Evolutionary conservation across 2,797 vertebrate genomes (phyloP).

Genomic region (Champsocephalus gunnari): DNA sequence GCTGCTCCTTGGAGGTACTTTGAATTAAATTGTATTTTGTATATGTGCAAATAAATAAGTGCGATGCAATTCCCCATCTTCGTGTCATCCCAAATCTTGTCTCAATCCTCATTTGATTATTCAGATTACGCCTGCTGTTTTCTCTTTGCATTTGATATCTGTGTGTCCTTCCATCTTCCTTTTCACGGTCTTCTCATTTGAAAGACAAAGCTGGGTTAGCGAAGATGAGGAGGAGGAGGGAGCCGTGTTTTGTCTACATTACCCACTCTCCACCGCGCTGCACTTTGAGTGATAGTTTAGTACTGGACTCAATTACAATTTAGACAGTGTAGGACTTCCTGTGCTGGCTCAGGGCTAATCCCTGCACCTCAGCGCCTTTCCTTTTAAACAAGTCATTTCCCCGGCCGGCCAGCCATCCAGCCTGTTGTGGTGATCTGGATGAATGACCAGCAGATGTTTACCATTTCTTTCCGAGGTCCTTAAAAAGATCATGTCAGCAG

Average conservation of each 20-base stretch:
- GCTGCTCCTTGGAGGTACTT: constrained; percentile 17
- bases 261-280: not conserved
- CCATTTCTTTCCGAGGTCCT: constrained; percentile 99
- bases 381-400: constrained; percentile 77
- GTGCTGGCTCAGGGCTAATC: constrained; percentile 78
- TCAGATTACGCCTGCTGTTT: constrained; percentile 70
- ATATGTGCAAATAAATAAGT: constrained; percentile 64
- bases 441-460: constrained; percentile 93
- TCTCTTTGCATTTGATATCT: constrained; percentile 75
- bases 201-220: constrained; percentile 77
- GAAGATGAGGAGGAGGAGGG: constrained; percentile 33
- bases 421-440: constrained; percentile 72
- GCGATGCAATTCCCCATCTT: constrained; percentile 15
- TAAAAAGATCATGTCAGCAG: constrained; percentile 99
- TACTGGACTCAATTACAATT: constrained; percentile 68
- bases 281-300: constrained; percentile 51
- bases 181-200: constrained; percentile 79
- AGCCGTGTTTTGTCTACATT: constrained; percentile 19
- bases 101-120: constrained; percentile 81
- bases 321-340: constrained; percentile 73
- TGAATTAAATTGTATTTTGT: constrained; percentile 52
- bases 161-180: constrained; percentile 66
- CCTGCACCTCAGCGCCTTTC: constrained; percentile 75
- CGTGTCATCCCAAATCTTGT: constrained; percentile 36
- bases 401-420: constrained; percentile 36